Conservation (phyloP, 2,113 vertebrate species). For the Rhinolophus sinicus region DNA sequence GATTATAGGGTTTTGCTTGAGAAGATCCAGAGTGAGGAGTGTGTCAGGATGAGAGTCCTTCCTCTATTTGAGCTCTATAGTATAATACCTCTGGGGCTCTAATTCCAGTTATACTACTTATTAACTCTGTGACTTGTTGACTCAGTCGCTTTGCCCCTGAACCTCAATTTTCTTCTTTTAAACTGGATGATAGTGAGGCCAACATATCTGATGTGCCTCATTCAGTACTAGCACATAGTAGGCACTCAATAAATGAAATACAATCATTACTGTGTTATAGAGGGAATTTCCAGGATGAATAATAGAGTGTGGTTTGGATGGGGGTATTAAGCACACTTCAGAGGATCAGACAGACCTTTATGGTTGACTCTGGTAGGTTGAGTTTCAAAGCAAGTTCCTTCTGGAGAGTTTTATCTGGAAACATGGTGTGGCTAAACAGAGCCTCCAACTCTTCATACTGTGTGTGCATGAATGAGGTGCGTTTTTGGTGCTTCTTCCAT, state of each 20-base stretch:
- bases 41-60: background rate
- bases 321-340: background rate
- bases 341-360: constrained; percentile 7
- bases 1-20: background rate
- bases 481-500: background rate
- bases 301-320: background rate
- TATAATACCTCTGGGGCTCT: background rate
- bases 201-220: background rate
- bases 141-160: background rate
- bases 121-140: background rate
- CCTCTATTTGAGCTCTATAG: background rate
- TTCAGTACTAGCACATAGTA: background rate
- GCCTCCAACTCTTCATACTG: constrained; percentile 8
- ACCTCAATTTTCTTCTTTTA: background rate
- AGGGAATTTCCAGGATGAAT: background rate
- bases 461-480: background rate
- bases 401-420: background rate
- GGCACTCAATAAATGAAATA: background rate
- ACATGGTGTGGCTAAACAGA: background rate
- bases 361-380: background rate
- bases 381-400: constrained; percentile 33
- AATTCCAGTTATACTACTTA: background rate
- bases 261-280: background rate
- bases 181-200: background rate
- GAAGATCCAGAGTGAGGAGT: background rate